Evolutionary conservation across 2,797 vertebrate species (phyloP).

Genomic region (Myotis myotis): DNA sequence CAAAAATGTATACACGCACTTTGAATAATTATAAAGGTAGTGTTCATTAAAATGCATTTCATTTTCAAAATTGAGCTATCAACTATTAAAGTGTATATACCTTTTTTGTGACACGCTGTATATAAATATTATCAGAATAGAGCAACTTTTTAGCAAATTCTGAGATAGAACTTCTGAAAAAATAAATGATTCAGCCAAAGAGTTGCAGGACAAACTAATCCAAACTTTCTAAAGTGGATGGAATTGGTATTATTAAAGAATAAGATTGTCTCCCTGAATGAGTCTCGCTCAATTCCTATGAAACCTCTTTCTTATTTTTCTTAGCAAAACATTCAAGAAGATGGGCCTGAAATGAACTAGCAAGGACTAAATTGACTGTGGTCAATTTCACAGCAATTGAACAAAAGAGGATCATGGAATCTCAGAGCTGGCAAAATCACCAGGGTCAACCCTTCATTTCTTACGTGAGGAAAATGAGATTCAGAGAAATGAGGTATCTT

Average conservation of each 20-base stretch:
- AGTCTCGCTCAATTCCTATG: conserved; percentile 9
- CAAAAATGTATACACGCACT: no score
- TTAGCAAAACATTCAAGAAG: conserved; percentile 53
- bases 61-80: no score
- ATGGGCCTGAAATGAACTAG: conserved; percentile 32
- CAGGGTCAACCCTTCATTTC: not conserved
- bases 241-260: conserved; percentile 45
- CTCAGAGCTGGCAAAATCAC: not conserved
- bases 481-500: not conserved
- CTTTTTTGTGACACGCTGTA: no score
- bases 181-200: conserved; percentile 8
- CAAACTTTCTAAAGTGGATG: conserved; percentile 40
- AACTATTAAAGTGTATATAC: no score
- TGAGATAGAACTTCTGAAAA: not conserved
- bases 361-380: not conserved
- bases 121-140: not conserved
- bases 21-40: no score
- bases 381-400: conserved; percentile 57
- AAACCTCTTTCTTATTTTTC: conserved; percentile 49
- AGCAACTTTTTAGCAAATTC: conserved; percentile 5
- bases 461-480: not conserved
- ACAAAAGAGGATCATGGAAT: conserved; percentile 34
- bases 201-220: not conserved
- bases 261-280: not conserved
- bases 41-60: no score